Conservation (phyloP, 2,797 vertebrate species). For the Rhincodon typus region DNA sequence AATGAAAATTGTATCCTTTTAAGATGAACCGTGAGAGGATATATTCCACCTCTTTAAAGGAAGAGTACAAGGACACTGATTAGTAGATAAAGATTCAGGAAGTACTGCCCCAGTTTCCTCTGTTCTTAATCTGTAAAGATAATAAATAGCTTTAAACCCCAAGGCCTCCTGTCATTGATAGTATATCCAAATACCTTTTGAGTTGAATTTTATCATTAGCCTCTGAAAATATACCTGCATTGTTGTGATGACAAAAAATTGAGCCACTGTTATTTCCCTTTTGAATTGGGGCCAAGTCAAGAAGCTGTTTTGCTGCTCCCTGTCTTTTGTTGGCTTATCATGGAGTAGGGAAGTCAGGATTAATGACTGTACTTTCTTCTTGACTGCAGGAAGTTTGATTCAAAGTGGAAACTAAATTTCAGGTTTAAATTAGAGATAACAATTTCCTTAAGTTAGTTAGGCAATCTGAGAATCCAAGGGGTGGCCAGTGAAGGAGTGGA, state of each 20-base stretch:
- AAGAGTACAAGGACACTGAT: neutral
- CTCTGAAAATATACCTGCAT: neutral
- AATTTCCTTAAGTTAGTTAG: neutral
- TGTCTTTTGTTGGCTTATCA: neutral
- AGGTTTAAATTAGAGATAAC: neutral
- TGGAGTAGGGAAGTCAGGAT: neutral
- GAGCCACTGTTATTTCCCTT: neutral
- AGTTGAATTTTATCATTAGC: neutral
- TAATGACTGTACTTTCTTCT: neutral
- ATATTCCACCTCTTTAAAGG: neutral
- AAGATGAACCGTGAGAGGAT: neutral
- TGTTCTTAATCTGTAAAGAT: neutral
- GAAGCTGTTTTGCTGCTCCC: neutral
- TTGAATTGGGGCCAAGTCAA: neutral
- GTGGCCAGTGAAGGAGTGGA: neutral
- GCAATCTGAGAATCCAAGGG: neutral
- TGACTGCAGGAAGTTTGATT: neutral
- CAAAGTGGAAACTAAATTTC: neutral
- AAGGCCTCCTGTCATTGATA: neutral
- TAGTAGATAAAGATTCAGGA: too few species aligned
- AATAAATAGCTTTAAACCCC: neutral
- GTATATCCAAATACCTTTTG: neutral
- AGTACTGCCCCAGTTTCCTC: too few species aligned
- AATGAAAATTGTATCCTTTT: constrained; percentile 7
- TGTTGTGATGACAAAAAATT: neutral